These are phyloP conservation scores for Trachelus tabidus DNA, from an alignment of 2,888 invertebrate genomes.

Conservation along the genomic window DNA sequence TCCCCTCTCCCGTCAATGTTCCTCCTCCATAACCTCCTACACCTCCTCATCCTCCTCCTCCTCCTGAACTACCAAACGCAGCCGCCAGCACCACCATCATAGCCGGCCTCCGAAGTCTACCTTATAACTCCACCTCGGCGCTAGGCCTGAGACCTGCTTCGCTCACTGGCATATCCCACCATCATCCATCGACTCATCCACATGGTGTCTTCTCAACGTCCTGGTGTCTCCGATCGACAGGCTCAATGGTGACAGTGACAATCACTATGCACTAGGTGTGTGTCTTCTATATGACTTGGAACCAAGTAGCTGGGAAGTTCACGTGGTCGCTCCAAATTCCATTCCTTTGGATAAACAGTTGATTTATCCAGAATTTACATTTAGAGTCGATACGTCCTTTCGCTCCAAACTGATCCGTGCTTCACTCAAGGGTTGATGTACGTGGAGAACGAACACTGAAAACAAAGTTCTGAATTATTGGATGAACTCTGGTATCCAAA, in stretches of 20 bases:
- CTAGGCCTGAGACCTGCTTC: not conserved
- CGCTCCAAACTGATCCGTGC: not conserved
- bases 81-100: not conserved
- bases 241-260: not conserved
- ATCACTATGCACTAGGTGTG: not conserved
- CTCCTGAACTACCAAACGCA: not conserved
- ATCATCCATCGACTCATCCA: not conserved
- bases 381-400: not conserved
- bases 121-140: not conserved
- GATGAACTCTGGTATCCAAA: not conserved
- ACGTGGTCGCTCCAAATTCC: not conserved
- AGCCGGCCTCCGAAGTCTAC: not conserved
- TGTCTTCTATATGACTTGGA: not conserved
- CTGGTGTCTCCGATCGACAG: not conserved
- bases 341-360: not conserved
- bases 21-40: conserved; percentile 24
- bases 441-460: not conserved
- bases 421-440: not conserved
- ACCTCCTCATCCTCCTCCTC: conserved; percentile 5
- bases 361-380: not conserved
- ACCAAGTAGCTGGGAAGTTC: not conserved
- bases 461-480: not conserved
- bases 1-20: not conserved
- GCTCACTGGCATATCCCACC: not conserved
- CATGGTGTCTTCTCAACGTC: not conserved